phyloP scores from a whole-genome alignment of 2,113 vertebrate genomes.

The Calypte anna region DNA sequence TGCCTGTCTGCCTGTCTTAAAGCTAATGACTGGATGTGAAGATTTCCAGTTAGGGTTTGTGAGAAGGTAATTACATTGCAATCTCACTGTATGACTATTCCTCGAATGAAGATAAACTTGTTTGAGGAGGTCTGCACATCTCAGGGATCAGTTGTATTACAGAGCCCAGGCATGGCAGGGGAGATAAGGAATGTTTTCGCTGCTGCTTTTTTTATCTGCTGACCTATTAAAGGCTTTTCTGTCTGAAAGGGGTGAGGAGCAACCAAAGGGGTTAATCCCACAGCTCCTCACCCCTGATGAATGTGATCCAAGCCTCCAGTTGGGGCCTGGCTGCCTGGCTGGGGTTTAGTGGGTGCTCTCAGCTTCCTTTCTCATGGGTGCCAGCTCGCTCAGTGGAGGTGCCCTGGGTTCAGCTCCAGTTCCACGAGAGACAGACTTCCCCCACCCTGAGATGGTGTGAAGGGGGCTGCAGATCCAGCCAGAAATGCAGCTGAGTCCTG shows the following conservation, averaged over 20 bases:
- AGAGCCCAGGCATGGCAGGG: constrained; percentile 65
- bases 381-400: background rate
- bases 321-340: background rate
- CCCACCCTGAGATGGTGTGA: background rate
- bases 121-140: constrained; percentile 57
- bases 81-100: constrained; percentile 63
- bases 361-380: background rate
- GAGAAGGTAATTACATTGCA: constrained; percentile 72
- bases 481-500: background rate
- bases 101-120: constrained; percentile 65
- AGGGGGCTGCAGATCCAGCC: background rate
- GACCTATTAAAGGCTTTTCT: constrained; percentile 63
- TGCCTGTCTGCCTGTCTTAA: constrained; percentile 73
- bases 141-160: constrained; percentile 57
- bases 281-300: constrained; percentile 51
- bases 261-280: constrained; percentile 41
- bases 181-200: constrained; percentile 62
- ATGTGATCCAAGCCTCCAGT: background rate
- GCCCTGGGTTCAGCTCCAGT: background rate
- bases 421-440: background rate
- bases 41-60: constrained; percentile 71
- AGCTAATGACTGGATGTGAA: constrained; percentile 73
- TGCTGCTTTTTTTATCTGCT: constrained; percentile 52
- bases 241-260: constrained; percentile 24
- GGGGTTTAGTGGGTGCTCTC: background rate